Percentiles rank a stretch among this genome's conserved stretches.
Conservation (phyloP, 2,888 invertebrate species). For the Caenorhabditis becei region DNA sequence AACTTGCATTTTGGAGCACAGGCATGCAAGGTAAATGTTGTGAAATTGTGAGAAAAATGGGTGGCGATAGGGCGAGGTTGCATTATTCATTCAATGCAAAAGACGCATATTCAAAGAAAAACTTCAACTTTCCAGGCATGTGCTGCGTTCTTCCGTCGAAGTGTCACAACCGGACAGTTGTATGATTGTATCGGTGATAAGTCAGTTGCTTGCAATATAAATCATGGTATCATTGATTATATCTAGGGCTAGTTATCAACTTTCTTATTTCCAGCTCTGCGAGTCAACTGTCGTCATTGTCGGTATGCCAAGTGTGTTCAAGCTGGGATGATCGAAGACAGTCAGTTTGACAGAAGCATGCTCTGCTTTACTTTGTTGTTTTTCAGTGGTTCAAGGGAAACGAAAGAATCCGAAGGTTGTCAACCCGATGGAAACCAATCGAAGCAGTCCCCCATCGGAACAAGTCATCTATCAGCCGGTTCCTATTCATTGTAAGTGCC, state of each 20-base stretch:
- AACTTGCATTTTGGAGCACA: conserved; percentile 61
- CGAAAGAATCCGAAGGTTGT: not conserved
- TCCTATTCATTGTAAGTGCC: conserved; percentile 7
- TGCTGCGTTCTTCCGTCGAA: conserved; percentile 59
- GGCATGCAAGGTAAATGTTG: conserved; percentile 49
- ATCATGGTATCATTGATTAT: conserved; percentile 9
- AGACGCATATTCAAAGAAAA: not conserved
- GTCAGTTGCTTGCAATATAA: conserved; percentile 18
- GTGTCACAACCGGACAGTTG: conserved; percentile 25
- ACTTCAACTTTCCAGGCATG: conserved; percentile 49
- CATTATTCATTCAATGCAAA: not conserved
- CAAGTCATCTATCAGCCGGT: not conserved
- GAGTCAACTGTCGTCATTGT: conserved; percentile 54
- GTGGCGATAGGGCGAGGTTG: not conserved
- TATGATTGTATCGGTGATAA: conserved; percentile 34
- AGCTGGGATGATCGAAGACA: conserved; percentile 55
- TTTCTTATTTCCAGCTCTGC: conserved; percentile 3
- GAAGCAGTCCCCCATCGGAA: conserved; percentile 3
- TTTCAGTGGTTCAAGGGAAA: conserved; percentile 57
- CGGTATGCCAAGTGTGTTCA: conserved; percentile 37
- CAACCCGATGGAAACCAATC: not conserved
- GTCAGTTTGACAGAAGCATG: too few relatives aligned
- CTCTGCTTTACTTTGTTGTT: too few relatives aligned
- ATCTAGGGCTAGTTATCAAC: not conserved
- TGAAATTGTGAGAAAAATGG: not conserved